Evolutionary conservation across 2,888 invertebrate genomes (phyloP).

Genomic region (Eucera pruinosa): DNA sequence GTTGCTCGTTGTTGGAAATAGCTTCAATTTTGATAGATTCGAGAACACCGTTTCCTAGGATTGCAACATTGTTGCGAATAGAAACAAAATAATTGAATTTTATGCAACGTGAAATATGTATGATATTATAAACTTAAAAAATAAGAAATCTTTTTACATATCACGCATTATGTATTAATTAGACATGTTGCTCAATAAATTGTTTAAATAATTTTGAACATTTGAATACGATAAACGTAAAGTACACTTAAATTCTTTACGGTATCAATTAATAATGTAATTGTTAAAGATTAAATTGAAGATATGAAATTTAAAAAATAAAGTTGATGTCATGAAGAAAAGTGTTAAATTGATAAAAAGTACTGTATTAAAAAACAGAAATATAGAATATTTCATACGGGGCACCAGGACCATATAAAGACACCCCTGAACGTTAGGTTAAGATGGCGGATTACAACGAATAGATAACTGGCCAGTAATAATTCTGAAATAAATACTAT

Average conservation of each 20-base stretch:
- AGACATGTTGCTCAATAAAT: background rate
- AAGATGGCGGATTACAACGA: constrained; percentile 66
- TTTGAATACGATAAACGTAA: background rate
- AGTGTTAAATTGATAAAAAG: background rate
- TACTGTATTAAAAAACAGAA: background rate
- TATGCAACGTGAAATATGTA: background rate
- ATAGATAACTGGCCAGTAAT: constrained; percentile 63
- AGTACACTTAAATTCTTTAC: background rate
- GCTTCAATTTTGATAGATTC: constrained; percentile 4
- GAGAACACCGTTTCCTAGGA: background rate
- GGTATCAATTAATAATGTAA: too few relatives aligned
- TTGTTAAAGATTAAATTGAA: too few relatives aligned
- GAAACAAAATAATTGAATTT: background rate
- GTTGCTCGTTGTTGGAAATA: too few relatives aligned
- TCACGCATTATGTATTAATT: background rate
- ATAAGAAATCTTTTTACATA: background rate
- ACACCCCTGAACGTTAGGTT: constrained; percentile 51
- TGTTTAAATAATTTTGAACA: background rate
- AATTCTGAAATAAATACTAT: constrained; percentile 60
- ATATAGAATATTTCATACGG: constrained; percentile 9
- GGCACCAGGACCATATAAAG: constrained; percentile 6
- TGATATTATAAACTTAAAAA: background rate
- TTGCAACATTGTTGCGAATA: background rate
- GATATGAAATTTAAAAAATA: too few relatives aligned
- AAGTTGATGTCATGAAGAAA: background rate